Evolutionary conservation across 2,113 vertebrate genomes (phyloP), one percentile per base, ranked within the genome.

Genomic region (Takifugu bimaculatus): DNA sequence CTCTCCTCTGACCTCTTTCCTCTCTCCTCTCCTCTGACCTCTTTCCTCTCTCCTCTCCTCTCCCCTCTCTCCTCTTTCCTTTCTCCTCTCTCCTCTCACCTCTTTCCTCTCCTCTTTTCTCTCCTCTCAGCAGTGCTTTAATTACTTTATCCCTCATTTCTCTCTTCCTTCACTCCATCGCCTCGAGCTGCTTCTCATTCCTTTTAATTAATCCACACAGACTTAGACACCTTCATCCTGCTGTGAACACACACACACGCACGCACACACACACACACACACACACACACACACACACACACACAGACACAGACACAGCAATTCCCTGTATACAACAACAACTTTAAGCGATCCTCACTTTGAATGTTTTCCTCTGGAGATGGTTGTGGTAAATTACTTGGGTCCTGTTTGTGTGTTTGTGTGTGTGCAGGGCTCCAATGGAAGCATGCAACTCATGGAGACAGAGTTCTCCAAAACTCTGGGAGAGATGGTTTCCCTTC

Each of bases 371-470:
- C 54, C 69, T 57, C 59, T 32, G 4, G 50, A 65, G 64, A 70
- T 26, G 58, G 50, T 20, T 20, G 29, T 13, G 13, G 63, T 49
- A 14, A 20, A 72, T 74, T 67, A 43, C 27, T 5, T 26, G 20
- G 13, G 26, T 66, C 47, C 56, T 44, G 51, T 44, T 64, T 74
- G 43, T 64, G 48, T 61, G 57, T 55, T 25, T 59, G 42, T 67
- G 93, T 91, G 88, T 90, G 28, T 74, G 86, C 20, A 92, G 93
- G 65, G 90, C 92, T 28, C 75, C 26, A 83, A 88, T 7, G 90
- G 91, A 7, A 93, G 86, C 79, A 96, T 99, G 93, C 95, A 98
- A 75, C 93, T 99, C 29, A 90, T 99, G 88, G 96, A 99, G 75
- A 98, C 94, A 0, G 92, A 94, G 55, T 99, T 97, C 86, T 97